Evolutionary conservation across 2,797 vertebrate genomes (phyloP), one percentile per base, ranked within the genome.

Genomic region (Cirrhinus mrigala): DNA sequence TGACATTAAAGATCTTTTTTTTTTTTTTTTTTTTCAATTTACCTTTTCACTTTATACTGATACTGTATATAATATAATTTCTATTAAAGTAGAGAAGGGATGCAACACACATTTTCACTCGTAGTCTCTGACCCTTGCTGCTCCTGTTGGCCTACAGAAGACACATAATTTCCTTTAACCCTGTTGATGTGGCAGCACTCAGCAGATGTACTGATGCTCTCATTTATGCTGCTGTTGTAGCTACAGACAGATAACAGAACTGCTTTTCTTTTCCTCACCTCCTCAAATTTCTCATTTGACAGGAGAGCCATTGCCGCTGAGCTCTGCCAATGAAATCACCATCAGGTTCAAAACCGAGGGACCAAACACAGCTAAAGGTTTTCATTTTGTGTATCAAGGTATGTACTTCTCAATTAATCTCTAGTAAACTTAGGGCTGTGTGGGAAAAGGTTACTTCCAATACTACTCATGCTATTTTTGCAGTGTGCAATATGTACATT

Each of bases 381-480:
- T 99, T 96, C 98, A 99, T 95, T 99, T 99, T 94, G 98, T 99
- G 88, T 99, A 99, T 90, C 98, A 99, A 98, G 98, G 98, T 99
- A 94, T 95, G 94, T 1, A 20, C 22, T 37, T 50, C 69, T 48
- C 37, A 6, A 1, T 10, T 15, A 29, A 40, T 69, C 37, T 33
- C 10, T 29, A 3, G 54, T 33, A 73, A 64, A 22, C 58, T 33
- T 2, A 37, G 33, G 33, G 3, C 33, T 37, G 33, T 4, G 33
- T 37, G 33, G 33, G 4, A 37, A 37, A 10, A 29, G 2, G 62
- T n/a, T 9, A 9, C 74, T 22, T 46, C 33, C 33, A 37, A 4
- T 37, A 37, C 33, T 4, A 4, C 33, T 33, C 33, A 2, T 74
- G 46, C 24, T 52, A 37, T 76, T 27, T 69, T 52, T 37, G 3